Percentiles rank a stretch among this genome's conserved stretches.
phyloP scores from a whole-genome alignment of 2,797 vertebrate species.

The Clarias fuscus region DNA sequence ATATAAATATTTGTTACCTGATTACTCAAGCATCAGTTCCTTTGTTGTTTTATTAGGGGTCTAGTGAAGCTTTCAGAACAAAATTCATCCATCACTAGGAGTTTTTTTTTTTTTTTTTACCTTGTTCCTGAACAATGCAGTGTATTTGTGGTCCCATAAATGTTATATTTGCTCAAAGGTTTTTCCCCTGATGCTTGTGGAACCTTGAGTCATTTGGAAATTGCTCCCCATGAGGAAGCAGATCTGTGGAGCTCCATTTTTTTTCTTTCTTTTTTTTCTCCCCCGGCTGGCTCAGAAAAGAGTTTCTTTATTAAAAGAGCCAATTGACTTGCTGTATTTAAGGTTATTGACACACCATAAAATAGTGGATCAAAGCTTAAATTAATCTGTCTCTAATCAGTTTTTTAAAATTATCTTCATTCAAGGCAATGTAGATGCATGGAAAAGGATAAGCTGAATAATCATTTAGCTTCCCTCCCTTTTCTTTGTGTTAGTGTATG shows the following conservation, averaged over 20 bases:
- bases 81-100: neutral
- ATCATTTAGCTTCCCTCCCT: neutral
- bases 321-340: neutral
- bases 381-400: neutral
- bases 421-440: no score
- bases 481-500: constrained; percentile 77
- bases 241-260: neutral
- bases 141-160: neutral
- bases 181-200: neutral
- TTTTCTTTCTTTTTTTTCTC: neutral
- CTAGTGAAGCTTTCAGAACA: neutral
- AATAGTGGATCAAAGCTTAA: neutral
- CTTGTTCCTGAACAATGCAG: neutral
- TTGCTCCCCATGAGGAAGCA: neutral
- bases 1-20: no score
- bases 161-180: neutral
- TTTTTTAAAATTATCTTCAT: neutral
- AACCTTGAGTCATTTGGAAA: neutral
- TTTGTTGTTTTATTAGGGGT: neutral
- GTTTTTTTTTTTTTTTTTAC: no score
- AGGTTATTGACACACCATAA: neutral
- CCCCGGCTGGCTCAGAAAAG: no score
- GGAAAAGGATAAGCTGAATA: neutral
- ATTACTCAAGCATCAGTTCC: neutral
- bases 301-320: neutral